These are phyloP conservation scores for Callinectes sapidus DNA, from an alignment of 2,888 invertebrate genomes.

Conservation along the genomic window DNA sequence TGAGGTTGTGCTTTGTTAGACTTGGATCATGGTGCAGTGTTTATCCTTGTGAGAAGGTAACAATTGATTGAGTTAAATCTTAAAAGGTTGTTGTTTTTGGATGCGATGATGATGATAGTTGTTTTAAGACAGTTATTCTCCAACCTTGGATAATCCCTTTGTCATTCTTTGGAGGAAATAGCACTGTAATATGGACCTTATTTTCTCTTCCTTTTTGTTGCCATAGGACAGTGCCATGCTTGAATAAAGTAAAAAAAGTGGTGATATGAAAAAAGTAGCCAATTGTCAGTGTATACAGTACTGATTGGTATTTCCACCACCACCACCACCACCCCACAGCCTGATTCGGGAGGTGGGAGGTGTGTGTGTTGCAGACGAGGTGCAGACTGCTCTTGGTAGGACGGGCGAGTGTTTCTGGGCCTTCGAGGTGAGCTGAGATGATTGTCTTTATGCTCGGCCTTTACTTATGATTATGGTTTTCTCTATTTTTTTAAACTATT, in stretches of 20 bases:
- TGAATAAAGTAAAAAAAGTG: neutral
- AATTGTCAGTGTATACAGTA: neutral
- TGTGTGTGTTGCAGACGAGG: conserved; percentile 80
- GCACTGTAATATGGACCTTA: neutral
- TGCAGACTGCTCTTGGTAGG: conserved; percentile 80
- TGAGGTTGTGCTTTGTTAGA: neutral
- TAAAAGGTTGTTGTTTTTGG: too few species aligned
- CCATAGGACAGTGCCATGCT: too few species aligned
- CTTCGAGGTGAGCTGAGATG: conserved; percentile 75
- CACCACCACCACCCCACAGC: conserved; percentile 74
- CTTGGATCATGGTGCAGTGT: neutral
- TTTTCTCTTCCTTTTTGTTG: neutral
- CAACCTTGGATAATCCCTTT: too few species aligned
- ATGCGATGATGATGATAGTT: too few species aligned
- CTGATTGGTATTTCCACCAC: neutral
- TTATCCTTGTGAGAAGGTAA: neutral
- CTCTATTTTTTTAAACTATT: neutral
- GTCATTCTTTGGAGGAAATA: too few species aligned
- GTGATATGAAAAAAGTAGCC: neutral
- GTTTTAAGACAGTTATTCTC: too few species aligned
- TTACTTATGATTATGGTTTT: neutral
- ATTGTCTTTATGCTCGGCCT: neutral
- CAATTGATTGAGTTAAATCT: neutral
- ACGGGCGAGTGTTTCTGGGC: conserved; percentile 80
- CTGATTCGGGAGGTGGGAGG: conserved; percentile 78